Evolutionary conservation across 2,113 vertebrate genomes (phyloP).

Genomic region (Clarias magur): DNA sequence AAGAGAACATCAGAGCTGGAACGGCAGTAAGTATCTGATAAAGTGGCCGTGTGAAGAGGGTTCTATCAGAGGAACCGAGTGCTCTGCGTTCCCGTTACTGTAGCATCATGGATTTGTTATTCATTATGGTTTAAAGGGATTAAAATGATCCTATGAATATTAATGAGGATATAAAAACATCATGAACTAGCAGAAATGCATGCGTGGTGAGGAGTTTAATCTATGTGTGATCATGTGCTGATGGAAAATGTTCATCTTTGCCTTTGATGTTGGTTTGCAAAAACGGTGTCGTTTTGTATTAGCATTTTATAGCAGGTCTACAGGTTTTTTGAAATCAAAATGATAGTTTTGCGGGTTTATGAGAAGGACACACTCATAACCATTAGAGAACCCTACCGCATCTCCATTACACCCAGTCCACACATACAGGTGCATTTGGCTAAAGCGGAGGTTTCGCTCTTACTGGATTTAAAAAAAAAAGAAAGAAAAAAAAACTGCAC

Average conservation of each 20-base stretch:
- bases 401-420: too few species aligned
- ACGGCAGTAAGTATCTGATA: background rate
- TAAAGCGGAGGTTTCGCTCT: too few species aligned
- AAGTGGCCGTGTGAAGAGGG: background rate
- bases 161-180: background rate
- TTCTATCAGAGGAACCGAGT: background rate
- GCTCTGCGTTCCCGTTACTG: background rate
- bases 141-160: background rate
- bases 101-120: background rate
- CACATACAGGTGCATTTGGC: too few species aligned
- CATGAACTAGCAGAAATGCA: background rate
- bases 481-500: too few species aligned
- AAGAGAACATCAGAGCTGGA: background rate
- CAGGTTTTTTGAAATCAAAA: background rate
- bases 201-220: background rate
- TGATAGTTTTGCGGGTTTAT: background rate
- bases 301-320: too few species aligned
- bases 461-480: too few species aligned
- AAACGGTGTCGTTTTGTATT: background rate
- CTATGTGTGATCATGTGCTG: background rate
- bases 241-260: background rate
- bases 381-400: background rate
- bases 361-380: background rate
- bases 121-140: background rate
- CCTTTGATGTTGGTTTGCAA: background rate